Evolutionary conservation across 2,797 vertebrate genomes (phyloP), one percentile per base, ranked within the genome.

Genomic region (Toxotes lorentzi): DNA sequence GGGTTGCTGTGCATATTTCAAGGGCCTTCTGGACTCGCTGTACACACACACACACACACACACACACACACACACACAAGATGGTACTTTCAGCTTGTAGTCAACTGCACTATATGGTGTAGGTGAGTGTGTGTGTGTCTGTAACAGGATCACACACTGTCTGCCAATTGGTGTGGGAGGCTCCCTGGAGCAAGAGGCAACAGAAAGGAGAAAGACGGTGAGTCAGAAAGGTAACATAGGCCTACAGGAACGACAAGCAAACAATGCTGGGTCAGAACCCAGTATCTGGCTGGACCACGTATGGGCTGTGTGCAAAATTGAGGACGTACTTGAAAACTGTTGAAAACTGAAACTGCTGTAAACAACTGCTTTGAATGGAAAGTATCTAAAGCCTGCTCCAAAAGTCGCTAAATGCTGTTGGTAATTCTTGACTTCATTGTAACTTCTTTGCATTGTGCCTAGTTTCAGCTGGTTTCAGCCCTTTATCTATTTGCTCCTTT

Each of bases 1-100:
- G 83, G 70, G 84, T 89, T 88, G 87, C 91, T 91, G 92, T 94
- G 89, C 91, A 92, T 93, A 92, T 94, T 94, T 93, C 89, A 94
- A 91, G 84, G 89, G 91, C 91, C 90, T 93, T 93, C 90, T 93
- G 92, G 92, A 90, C 89, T 83, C 51, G 66, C 73, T 83, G 54
- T 34, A 83, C 47, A 73, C 60, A 80, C 71, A 66, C 53, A 79
- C 53, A 73, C 30, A 67, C 40, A 73, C 17, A 72, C 56, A 70
- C 24, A 83, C 21, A 74, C 82, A 76, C 69, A 81, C 60, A 82
- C 81, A 76, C 64, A 81, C 63, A 79, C 65, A 87, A 48, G 71
- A 60, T 73, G 72, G 71, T 86, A 75, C 86, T 89, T 87, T 88
- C 70, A 86, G 88, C 80, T 76, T 83, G 76, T 73, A 88, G 76